Base-by-base conservation (phyloP, 2,113 vertebrate species). In the Alethe diademata region DNA sequence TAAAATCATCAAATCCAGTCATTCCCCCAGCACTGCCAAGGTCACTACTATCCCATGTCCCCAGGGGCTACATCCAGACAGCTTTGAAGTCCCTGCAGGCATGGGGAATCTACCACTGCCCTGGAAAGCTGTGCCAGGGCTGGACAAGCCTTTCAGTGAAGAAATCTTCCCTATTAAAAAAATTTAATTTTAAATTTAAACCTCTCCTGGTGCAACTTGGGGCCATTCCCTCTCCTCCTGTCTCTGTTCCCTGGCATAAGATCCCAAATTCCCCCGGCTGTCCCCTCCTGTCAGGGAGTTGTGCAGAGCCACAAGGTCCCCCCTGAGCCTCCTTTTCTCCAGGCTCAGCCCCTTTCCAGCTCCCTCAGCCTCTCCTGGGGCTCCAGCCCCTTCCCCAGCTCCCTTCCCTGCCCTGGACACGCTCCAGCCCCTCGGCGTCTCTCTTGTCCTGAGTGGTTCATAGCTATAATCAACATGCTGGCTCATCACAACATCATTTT, bases 161-260 rank as follows among this genome's bases (percentile, higher is more conserved):
- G 28, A 10, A 43, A n/a, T 66, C 17, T 65, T 58, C 8, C 13
- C 8, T n/a, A 14, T 8, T 35, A 43, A 78, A 78, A 43, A 8
- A 8, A 5, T 23, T 14, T 7, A 29, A 43, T 51, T 33, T 58
- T 22, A 14, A 33, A 7, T 33, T 26, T 45, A 58, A 73, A 38
- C 10, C 5, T 43, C 8, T 2, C 10, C 43, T 23, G 6, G 12
- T 0, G 0, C 31, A 65, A 0, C 14, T 0, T 0, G 1, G 15
- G 14, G 42, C 7, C 0, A 0, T 43, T 79, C 18, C 14, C 26
- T 73, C 51, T 38, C 4, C 9, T 80, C 67, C 60, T 80, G 43
- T n/a, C 51, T 8, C 50, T 73, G 67, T 42, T 57, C 43, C 25
- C 75, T 72, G 35, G 3, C 35, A 33, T 31, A 33, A 72, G 1